Evolutionary conservation across 2,113 vertebrate genomes (phyloP).

Genomic region (Epinephelus fuscoguttatus): DNA sequence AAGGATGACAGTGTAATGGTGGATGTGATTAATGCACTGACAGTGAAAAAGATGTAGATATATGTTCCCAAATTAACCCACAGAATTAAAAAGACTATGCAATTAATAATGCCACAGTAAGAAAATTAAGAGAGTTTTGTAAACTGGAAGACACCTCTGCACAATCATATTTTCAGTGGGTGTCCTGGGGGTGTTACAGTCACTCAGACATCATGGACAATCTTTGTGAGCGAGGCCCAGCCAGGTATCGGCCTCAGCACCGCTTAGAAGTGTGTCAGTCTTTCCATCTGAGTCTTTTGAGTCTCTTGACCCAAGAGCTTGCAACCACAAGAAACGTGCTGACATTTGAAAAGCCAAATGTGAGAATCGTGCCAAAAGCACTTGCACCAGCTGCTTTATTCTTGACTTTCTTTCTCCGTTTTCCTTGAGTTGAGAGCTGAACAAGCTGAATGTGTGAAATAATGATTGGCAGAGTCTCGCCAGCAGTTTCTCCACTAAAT

Average conservation of each 20-base stretch:
- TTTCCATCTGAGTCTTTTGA: constrained; percentile 40
- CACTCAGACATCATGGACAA: neutral
- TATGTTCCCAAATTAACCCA: neutral
- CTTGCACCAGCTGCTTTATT: constrained; percentile 18
- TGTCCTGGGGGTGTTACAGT: neutral
- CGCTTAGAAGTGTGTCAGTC: constrained; percentile 41
- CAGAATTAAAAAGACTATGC: neutral
- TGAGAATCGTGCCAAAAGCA: constrained; percentile 34
- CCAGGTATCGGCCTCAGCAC: constrained; percentile 5
- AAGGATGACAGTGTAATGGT: neutral
- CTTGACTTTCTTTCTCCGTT: constrained; percentile 7
- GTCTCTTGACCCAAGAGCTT: constrained; percentile 61
- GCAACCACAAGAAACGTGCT: constrained; percentile 58
- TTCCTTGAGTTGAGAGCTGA: constrained; percentile 5
- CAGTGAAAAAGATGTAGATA: neutral
- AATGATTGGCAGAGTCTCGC: neutral
- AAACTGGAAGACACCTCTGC: neutral
- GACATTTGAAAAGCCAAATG: constrained; percentile 58
- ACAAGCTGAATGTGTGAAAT: neutral
- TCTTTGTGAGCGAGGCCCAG: neutral
- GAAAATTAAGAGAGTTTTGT: neutral
- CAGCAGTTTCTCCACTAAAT: neutral
- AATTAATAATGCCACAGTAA: neutral
- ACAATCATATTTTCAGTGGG: neutral
- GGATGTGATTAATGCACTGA: neutral